Evolutionary conservation across 2,888 invertebrate genomes (phyloP).

Genomic region (Platycheirus albimanus): DNA sequence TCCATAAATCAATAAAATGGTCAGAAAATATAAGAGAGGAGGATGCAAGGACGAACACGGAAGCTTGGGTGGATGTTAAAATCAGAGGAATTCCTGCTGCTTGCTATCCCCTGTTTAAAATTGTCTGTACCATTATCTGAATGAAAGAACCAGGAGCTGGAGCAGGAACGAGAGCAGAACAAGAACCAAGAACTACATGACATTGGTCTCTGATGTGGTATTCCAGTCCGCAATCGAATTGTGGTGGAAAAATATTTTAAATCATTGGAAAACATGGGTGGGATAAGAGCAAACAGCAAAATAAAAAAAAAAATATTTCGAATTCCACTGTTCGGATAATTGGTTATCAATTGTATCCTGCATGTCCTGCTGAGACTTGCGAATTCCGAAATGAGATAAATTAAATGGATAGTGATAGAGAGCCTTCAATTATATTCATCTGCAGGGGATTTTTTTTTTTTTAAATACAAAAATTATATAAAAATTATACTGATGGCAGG

Average conservation of each 20-base stretch:
- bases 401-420: constrained; percentile 57
- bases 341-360: constrained; percentile 58
- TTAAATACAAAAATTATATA: constrained; percentile 3
- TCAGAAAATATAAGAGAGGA: background rate
- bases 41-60: background rate
- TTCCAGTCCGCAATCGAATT: constrained; percentile 49
- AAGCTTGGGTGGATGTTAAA: background rate
- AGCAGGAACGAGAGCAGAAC: background rate
- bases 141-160: no score
- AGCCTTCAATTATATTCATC: constrained; percentile 64
- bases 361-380: constrained; percentile 44
- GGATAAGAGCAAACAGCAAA: no score
- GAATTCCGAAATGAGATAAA: constrained; percentile 58
- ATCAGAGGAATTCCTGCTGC: constrained; percentile 23
- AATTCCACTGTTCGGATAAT: constrained; percentile 41
- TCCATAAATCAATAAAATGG: constrained; percentile 56
- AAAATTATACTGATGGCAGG: constrained; percentile 11
- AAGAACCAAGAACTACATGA: constrained; percentile 15
- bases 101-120: constrained; percentile 3
- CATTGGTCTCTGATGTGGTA: constrained; percentile 49
- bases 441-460: constrained; percentile 40
- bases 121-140: background rate
- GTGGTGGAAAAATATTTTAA: constrained; percentile 51
- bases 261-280: constrained; percentile 15
- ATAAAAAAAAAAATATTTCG: no score